Percentiles rank a stretch among this genome's conserved stretches.
phyloP scores from a whole-genome alignment of 2,797 vertebrate species.

The Australoheros facetus region DNA sequence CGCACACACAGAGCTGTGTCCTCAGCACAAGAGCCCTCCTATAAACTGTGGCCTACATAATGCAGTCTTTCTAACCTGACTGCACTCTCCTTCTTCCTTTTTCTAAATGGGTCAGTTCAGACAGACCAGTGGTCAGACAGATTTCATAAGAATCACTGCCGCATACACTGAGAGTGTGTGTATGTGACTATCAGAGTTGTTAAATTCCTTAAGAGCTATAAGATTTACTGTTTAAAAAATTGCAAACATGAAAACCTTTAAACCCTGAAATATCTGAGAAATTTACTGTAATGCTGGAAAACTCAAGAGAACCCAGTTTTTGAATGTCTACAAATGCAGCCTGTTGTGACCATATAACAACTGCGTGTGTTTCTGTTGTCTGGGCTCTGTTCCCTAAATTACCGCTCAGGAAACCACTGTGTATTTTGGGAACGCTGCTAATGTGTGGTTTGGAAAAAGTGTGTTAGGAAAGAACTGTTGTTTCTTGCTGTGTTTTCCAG shows the following conservation, averaged over 20 bases:
- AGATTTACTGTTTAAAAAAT: background rate
- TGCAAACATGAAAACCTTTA: background rate
- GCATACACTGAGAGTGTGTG: background rate
- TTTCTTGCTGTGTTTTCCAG: constrained; percentile 40
- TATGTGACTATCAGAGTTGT: constrained; percentile 1
- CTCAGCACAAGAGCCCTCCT: constrained; percentile 25
- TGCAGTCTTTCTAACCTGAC: constrained; percentile 37
- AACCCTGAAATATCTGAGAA: background rate
- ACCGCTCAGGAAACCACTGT: constrained; percentile 33
- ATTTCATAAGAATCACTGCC: constrained; percentile 31
- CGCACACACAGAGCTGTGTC: background rate
- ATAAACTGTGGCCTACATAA: constrained; percentile 52
- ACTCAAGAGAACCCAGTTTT: background rate
- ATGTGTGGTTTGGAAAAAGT: constrained; percentile 34
- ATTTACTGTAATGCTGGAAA: too few relatives aligned
- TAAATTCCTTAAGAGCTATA: constrained; percentile 44
- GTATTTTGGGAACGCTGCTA: constrained; percentile 50
- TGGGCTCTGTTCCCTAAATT: constrained; percentile 50
- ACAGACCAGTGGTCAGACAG: constrained; percentile 39
- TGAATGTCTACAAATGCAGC: constrained; percentile 11
- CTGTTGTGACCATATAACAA: constrained; percentile 12
- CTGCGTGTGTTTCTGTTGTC: constrained; percentile 27
- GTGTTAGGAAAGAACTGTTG: constrained; percentile 30
- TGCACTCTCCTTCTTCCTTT: constrained; percentile 6
- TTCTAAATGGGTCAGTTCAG: constrained; percentile 62